phyloP scores from a whole-genome alignment of 2,113 vertebrate species.

The Odontesthes bonariensis region DNA sequence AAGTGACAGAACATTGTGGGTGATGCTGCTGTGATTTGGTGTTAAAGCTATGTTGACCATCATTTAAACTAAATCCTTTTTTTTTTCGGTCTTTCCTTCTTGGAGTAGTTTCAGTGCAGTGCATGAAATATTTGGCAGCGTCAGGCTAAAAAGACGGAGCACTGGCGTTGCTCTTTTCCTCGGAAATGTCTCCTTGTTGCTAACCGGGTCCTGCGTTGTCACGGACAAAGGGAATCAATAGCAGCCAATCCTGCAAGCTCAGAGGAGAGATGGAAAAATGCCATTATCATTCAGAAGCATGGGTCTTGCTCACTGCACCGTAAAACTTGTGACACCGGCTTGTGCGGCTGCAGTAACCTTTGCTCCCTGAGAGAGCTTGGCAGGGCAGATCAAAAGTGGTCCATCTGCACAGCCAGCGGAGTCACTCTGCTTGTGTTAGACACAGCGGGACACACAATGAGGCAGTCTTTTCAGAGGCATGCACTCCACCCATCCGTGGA shows the following conservation, averaged over 20 bases:
- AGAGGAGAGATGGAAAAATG: not conserved
- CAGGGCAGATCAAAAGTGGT: slow-evolving; percentile 34
- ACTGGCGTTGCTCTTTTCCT: slow-evolving; percentile 21
- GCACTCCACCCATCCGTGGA: slow-evolving; percentile 29
- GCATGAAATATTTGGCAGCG: slow-evolving; percentile 64
- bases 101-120: not conserved
- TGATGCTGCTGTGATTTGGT: too few species aligned
- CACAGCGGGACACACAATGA: slow-evolving; percentile 35
- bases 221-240: slow-evolving; percentile 59
- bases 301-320: slow-evolving; percentile 14
- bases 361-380: slow-evolving; percentile 28
- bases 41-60: not conserved
- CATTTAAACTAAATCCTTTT: not conserved
- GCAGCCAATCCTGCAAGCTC: not conserved
- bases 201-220: slow-evolving; percentile 22
- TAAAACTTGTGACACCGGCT: slow-evolving; percentile 15
- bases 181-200: slow-evolving; percentile 54
- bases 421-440: slow-evolving; percentile 34
- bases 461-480: slow-evolving; percentile 25
- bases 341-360: slow-evolving; percentile 25
- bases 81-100: not conserved
- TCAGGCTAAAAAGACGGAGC: slow-evolving; percentile 49
- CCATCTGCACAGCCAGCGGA: slow-evolving; percentile 28
- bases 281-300: slow-evolving; percentile 8
- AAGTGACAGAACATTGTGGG: not conserved